Percentiles rank a stretch among this genome's conserved stretches.
phyloP scores from a whole-genome alignment of 2,113 vertebrate species.

The Phyllostomus hastatus region DNA sequence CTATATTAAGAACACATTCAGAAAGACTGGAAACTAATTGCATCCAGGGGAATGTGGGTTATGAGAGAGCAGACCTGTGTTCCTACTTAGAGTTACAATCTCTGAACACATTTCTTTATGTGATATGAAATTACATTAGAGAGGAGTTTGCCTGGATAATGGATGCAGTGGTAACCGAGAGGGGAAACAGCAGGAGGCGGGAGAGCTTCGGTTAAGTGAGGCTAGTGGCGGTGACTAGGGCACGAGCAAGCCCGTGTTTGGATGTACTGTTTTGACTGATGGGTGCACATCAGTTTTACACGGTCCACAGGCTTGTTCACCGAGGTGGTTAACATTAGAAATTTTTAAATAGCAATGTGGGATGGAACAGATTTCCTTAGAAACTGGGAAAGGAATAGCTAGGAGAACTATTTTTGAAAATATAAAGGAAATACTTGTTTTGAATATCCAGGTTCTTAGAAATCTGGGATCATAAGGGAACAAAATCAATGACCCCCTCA shows the following conservation, averaged over 20 bases:
- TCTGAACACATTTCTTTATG: slow-evolving; percentile 30
- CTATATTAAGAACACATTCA: slow-evolving; percentile 59
- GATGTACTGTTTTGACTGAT: not conserved
- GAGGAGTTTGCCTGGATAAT: slow-evolving; percentile 30
- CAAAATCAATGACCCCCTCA: not conserved
- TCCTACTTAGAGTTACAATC: slow-evolving; percentile 14
- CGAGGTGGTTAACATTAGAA: not conserved
- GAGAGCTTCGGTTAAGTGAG: not conserved
- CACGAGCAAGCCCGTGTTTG: not conserved
- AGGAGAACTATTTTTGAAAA: not conserved
- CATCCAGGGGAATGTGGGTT: slow-evolving; percentile 38
- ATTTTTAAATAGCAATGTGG: not conserved
- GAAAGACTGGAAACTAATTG: slow-evolving; percentile 63
- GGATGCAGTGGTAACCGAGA: not conserved
- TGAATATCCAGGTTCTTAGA: not conserved
- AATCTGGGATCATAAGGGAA: not conserved
- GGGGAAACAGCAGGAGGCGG: not conserved
- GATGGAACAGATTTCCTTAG: not conserved
- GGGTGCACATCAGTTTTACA: not conserved
- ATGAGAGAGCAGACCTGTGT: not conserved
- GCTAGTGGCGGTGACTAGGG: not conserved
- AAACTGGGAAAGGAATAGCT: not conserved
- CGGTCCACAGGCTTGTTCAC: not conserved
- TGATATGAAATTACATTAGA: not conserved
- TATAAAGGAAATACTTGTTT: not conserved